Conservation (phyloP, 2,888 invertebrate species). For the Lutraria lutraria region DNA sequence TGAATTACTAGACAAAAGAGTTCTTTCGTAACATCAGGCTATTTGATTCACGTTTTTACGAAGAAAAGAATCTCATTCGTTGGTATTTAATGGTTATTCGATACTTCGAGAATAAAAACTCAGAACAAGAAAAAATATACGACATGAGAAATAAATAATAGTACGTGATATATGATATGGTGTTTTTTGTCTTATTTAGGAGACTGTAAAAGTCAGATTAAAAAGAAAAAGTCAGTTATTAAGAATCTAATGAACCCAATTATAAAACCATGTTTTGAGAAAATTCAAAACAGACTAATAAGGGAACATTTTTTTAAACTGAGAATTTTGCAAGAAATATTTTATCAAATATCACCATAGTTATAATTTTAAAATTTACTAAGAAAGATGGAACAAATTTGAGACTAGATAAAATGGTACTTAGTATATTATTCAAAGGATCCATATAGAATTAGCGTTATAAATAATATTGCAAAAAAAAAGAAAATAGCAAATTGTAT, state of each 20-base stretch:
- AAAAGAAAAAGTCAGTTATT: background rate
- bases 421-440: too few relatives aligned
- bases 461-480: too few relatives aligned
- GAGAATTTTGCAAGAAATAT: background rate
- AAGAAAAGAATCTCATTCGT: background rate
- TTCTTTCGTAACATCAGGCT: background rate
- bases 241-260: background rate
- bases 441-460: too few relatives aligned
- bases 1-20: conserved; percentile 19
- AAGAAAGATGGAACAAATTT: too few relatives aligned
- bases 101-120: background rate
- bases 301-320: background rate
- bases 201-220: background rate
- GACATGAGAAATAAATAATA: background rate
- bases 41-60: background rate
- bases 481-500: too few relatives aligned
- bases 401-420: too few relatives aligned
- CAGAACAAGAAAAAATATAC: background rate
- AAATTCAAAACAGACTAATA: background rate
- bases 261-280: background rate
- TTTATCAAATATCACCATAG: too few relatives aligned
- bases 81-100: background rate
- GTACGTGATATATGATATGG: background rate
- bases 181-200: background rate
- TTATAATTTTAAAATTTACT: too few relatives aligned